Conservation (phyloP, 2,113 vertebrate species). For the Ovis aries region DNA sequence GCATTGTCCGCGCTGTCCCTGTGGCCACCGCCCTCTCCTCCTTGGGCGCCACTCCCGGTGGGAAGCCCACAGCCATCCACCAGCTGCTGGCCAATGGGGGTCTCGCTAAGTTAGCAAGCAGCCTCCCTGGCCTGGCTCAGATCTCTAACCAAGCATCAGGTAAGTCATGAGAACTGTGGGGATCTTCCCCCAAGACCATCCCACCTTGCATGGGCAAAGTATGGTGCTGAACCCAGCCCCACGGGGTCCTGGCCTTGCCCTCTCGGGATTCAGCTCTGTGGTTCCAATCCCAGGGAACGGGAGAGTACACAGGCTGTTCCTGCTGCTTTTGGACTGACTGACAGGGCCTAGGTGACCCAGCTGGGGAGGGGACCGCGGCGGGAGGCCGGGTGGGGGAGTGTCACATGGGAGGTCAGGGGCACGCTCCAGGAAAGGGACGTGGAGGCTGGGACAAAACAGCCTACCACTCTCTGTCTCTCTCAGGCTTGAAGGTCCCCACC, state of each 20-base stretch:
- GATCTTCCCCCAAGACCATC: neutral
- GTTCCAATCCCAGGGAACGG: neutral
- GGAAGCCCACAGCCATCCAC: conserved; percentile 94
- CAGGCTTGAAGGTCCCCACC: conserved; percentile 92
- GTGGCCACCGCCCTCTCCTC: conserved; percentile 85
- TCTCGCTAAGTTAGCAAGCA: conserved; percentile 93
- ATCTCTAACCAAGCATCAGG: conserved; percentile 92
- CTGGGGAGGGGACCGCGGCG: neutral
- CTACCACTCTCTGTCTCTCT: fast-evolving
- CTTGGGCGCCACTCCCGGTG: conserved; percentile 78
- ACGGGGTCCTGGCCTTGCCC: neutral
- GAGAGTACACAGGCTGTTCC: neutral
- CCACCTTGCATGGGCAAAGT: neutral
- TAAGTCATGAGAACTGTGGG: conserved; percentile 71
- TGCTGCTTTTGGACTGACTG: neutral
- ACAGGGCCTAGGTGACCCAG: neutral
- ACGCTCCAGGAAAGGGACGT: neutral
- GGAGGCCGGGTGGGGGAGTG: neutral
- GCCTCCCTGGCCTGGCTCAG: conserved; percentile 92
- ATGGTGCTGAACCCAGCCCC: neutral
- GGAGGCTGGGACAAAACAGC: neutral
- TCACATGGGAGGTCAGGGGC: neutral
- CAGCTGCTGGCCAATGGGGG: conserved; percentile 94
- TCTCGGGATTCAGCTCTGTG: neutral
- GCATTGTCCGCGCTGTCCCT: conserved; percentile 90